phyloP scores from a whole-genome alignment of 2,888 invertebrate genomes.

The Linnaemya tessellans region DNA sequence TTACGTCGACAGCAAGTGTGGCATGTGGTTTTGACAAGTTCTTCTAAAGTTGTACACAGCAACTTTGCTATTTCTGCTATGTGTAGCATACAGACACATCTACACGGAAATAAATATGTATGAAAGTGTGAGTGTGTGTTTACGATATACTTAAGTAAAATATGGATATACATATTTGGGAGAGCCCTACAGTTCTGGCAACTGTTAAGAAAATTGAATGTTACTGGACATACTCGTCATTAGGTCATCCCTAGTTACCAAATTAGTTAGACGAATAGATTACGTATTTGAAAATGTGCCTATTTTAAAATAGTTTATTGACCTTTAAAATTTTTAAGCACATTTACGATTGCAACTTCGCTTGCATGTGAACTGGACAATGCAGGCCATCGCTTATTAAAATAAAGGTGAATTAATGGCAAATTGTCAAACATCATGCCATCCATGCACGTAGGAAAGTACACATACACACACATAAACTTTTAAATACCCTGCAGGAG shows the following conservation, averaged over 20 bases:
- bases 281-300: not conserved
- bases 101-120: not conserved
- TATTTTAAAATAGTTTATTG: conserved; percentile 5
- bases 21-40: conserved; percentile 83
- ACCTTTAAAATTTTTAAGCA: not conserved
- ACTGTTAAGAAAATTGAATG: not conserved
- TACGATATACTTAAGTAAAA: not conserved
- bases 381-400: not conserved
- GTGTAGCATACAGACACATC: conserved; percentile 23
- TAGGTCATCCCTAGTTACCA: conserved; percentile 4
- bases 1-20: conserved; percentile 72
- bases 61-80: conserved; percentile 76
- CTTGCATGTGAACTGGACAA: not conserved
- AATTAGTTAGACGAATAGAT: not conserved
- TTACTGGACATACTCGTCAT: conserved; percentile 4
- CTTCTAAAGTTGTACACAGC: conserved; percentile 82
- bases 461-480: no score
- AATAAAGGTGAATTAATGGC: not conserved
- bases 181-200: conserved; percentile 23
- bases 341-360: not conserved
- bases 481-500: no score
- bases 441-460: no score
- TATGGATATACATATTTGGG: not conserved
- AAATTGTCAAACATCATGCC: no score
- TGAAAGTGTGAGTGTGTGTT: not conserved